phyloP scores from a whole-genome alignment of 2,797 vertebrate species.

The Periophthalmus magnuspinnatus region DNA sequence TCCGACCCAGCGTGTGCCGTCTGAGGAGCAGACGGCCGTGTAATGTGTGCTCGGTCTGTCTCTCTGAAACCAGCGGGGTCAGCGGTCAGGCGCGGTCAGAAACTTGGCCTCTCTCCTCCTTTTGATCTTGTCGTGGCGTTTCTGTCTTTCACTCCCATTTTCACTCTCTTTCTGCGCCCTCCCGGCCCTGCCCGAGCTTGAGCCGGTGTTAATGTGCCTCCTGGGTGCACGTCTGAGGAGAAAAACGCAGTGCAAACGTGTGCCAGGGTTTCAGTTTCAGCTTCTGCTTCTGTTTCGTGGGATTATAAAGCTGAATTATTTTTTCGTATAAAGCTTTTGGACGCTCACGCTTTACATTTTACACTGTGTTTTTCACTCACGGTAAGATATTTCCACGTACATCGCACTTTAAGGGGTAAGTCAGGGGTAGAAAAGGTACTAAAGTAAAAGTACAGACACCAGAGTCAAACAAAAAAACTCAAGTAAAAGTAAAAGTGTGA shows the following conservation, averaged over 20 bases:
- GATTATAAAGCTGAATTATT: neutral
- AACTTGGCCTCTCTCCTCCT: neutral
- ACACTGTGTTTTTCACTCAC: neutral
- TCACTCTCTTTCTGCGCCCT: conserved; percentile 15
- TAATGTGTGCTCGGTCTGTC: conserved; percentile 2
- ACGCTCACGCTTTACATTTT: too few species aligned
- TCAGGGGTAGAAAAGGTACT: too few species aligned
- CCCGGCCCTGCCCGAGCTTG: conserved; percentile 4
- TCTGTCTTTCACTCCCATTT: conserved; percentile 2
- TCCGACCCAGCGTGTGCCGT: neutral
- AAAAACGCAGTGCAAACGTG: too few species aligned
- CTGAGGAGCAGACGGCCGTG: conserved; percentile 3
- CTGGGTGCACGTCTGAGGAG: conserved; percentile 16
- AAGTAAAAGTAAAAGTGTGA: too few species aligned
- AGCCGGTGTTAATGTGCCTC: conserved; percentile 26
- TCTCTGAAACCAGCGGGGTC: neutral
- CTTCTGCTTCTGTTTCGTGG: neutral
- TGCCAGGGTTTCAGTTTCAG: too few species aligned
- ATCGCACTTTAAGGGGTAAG: neutral
- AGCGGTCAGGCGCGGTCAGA: neutral
- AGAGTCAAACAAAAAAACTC: too few species aligned
- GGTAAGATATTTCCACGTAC: too few species aligned
- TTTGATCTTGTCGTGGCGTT: neutral
- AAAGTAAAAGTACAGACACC: too few species aligned
- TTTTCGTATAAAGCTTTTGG: neutral